Conservation (phyloP, 1,140 invertebrate species). For the Hypothenemus hampei region DNA sequence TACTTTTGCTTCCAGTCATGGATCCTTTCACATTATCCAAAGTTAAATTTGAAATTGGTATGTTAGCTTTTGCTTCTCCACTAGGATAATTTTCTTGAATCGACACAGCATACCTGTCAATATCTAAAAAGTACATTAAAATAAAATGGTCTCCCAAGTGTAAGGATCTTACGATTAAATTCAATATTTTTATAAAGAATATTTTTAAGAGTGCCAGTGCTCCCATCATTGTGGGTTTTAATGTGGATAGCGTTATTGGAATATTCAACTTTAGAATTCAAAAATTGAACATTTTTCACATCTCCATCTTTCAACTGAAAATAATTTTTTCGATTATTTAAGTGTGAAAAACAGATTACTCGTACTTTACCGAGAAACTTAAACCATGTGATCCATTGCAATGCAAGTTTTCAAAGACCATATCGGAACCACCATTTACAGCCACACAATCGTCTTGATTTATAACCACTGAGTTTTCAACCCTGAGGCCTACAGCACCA, state of each 20-base stretch:
- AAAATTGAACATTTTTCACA: conserved; percentile 15
- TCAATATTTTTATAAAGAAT: conserved; percentile 18
- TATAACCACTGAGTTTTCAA: conserved; percentile 9
- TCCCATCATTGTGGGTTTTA: conserved; percentile 17
- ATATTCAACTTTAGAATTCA: conserved; percentile 11
- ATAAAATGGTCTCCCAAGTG: neutral
- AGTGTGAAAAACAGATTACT: neutral
- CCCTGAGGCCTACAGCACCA: neutral
- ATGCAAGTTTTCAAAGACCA: conserved; percentile 15
- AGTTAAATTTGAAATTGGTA: conserved; percentile 21
- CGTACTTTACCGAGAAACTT: conserved; percentile 11
- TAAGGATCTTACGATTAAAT: conserved; percentile 19
- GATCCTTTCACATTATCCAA: conserved; percentile 9
- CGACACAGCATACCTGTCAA: conserved; percentile 7
- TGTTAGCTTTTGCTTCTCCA: conserved; percentile 16
- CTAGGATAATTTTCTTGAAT: conserved; percentile 18
- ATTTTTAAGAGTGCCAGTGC: conserved; percentile 6
- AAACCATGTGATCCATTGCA: conserved; percentile 28
- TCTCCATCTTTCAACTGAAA: conserved; percentile 1
- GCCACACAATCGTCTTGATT: conserved; percentile 30
- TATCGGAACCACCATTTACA: conserved; percentile 8
- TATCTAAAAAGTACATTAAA: conserved; percentile 3
- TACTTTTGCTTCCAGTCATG: conserved; percentile 10
- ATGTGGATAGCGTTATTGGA: conserved; percentile 19
- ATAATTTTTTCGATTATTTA: too few species aligned